Conservation (phyloP, 2,113 vertebrate species). For the Todiramphus chloris region DNA sequence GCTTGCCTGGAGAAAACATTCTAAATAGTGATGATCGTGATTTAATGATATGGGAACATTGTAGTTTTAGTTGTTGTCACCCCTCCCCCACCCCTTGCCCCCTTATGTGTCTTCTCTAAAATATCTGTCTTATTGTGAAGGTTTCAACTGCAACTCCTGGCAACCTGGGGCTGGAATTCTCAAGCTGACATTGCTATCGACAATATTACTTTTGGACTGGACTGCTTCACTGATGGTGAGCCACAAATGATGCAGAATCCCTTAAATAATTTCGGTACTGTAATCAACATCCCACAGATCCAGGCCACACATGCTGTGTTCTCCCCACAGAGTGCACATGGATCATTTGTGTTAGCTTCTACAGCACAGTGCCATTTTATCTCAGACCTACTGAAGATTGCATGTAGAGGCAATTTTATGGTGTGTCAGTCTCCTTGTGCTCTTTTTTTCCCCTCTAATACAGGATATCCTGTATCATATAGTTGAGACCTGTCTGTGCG, state of each 20-base stretch:
- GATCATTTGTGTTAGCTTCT: neutral
- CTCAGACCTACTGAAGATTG: neutral
- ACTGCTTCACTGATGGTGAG: slow-evolving; percentile 83
- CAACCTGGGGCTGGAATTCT: slow-evolving; percentile 81
- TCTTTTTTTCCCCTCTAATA: neutral
- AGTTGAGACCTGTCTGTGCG: neutral
- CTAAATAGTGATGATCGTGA: neutral
- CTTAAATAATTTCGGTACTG: neutral
- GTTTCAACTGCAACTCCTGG: slow-evolving; percentile 81
- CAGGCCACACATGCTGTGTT: accelerated
- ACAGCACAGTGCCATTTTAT: neutral
- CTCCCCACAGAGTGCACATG: neutral
- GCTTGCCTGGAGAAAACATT: neutral
- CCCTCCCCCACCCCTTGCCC: no score
- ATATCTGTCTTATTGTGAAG: slow-evolving; percentile 63
- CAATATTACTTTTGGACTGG: slow-evolving; percentile 81
- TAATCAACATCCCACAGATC: neutral
- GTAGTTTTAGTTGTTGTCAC: neutral
- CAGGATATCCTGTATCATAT: neutral
- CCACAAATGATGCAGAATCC: neutral
- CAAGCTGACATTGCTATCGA: slow-evolving; percentile 84
- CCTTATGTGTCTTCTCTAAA: neutral
- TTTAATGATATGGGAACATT: neutral
- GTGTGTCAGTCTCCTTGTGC: neutral
- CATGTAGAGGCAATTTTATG: neutral